Conservation (phyloP, 2,797 vertebrate genomes). For the Cryptoblepharus egeriae region DNA sequence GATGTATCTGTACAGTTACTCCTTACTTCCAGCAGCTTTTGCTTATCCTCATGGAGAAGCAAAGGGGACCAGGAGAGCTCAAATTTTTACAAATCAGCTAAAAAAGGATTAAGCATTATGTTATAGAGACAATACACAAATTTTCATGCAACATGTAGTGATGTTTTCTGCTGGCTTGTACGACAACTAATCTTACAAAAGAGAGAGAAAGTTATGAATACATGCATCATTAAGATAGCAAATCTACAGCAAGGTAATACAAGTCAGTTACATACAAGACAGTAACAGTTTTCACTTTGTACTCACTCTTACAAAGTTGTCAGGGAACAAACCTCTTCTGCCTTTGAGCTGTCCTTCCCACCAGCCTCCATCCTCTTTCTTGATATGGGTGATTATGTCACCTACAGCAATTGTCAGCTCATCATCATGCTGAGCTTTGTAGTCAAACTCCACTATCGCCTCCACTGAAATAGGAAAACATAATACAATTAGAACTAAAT, state of each 20-base stretch:
- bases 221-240: neutral
- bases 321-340: conserved; percentile 96
- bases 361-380: conserved; percentile 96
- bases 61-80: neutral
- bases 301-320: conserved; percentile 99
- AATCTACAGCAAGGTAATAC: neutral
- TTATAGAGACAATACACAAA: neutral
- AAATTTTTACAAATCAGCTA: neutral
- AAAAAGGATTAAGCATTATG: neutral
- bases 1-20: neutral
- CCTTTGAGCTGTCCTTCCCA: conserved; percentile 98
- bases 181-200: neutral
- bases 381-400: conserved; percentile 96
- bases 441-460: conserved; percentile 98
- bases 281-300: conserved; percentile 78
- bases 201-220: neutral
- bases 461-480: conserved; percentile 84
- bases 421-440: conserved; percentile 98
- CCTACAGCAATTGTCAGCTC: conserved; percentile 97
- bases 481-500: conserved; percentile 23
- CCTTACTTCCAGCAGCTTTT: neutral
- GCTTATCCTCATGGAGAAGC: neutral
- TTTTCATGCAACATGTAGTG: neutral
- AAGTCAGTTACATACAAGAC: conserved; percentile 50
- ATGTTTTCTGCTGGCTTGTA: neutral